Evolutionary conservation across 2,797 vertebrate species (phyloP).

Genomic region (Hipposideros larvatus): DNA sequence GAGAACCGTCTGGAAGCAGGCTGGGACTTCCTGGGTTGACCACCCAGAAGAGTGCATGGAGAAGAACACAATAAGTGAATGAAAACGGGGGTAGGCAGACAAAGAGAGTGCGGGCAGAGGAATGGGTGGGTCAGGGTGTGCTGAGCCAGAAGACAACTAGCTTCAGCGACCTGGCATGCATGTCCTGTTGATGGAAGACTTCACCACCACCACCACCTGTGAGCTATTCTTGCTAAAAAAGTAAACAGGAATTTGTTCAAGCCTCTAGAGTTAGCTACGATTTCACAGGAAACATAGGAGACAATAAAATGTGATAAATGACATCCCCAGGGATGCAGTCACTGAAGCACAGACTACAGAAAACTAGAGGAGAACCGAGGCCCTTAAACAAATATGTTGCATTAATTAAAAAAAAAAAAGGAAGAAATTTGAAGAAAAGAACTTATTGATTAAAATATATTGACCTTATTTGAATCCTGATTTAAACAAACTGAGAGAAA

Average conservation of each 20-base stretch:
- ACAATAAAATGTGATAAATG: not conserved
- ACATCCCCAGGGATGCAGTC: not conserved
- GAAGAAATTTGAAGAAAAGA: not conserved
- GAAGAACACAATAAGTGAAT: not conserved
- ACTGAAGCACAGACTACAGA: not conserved
- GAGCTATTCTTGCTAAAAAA: not conserved
- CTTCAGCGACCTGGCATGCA: rapidly evolving
- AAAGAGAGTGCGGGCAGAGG: rapidly evolving
- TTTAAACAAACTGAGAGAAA: not conserved
- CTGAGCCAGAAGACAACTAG: not conserved
- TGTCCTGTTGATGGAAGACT: rapidly evolving
- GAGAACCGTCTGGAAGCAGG: constrained; percentile 58
- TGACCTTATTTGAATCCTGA: not conserved
- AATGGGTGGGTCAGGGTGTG: rapidly evolving
- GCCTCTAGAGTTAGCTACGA: not conserved
- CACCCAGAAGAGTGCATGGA: constrained; percentile 40
- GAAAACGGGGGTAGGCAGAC: not conserved
- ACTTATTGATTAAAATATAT: not conserved
- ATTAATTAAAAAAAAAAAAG: not conserved
- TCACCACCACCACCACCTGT: rapidly evolving
- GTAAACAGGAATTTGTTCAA: not conserved
- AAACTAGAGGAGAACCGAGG: not conserved
- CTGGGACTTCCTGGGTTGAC: constrained; percentile 28
- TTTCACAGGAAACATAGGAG: not conserved
- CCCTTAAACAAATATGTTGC: not conserved